These are phyloP conservation scores for Taxidea taxus DNA, from an alignment of 2,113 vertebrate genomes.

Conservation along the genomic window DNA sequence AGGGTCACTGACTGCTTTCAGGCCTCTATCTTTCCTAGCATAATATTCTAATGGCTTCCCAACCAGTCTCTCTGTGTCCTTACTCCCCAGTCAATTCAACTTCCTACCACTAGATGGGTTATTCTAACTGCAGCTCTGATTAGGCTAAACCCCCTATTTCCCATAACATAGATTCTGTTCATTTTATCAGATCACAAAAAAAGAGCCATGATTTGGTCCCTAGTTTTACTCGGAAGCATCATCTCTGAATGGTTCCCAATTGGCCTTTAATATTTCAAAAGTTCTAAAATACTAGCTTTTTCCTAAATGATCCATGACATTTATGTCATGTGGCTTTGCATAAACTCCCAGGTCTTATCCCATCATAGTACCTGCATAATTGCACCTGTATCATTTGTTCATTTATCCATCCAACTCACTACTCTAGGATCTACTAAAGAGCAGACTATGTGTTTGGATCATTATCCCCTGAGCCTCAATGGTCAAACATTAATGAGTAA, in stretches of 20 bases:
- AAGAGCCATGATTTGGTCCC: neutral
- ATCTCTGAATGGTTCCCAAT: neutral
- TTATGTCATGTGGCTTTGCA: neutral
- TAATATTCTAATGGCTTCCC: neutral
- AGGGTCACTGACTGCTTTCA: neutral
- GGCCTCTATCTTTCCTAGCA: neutral
- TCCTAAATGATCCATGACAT: neutral
- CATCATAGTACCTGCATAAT: neutral
- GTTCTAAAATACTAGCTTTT: neutral
- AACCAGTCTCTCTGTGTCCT: neutral
- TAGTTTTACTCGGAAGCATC: neutral
- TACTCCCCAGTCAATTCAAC: neutral
- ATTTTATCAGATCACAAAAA: neutral
- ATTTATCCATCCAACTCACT: neutral
- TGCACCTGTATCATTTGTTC: neutral
- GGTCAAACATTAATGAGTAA: neutral
- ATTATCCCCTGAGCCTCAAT: neutral
- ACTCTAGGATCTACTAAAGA: neutral
- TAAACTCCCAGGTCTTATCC: neutral
- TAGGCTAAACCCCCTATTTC: neutral
- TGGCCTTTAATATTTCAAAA: neutral
- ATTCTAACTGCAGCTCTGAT: neutral
- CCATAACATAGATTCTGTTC: neutral
- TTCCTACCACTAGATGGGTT: neutral
- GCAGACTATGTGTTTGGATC: neutral